Evolutionary conservation across 2,888 invertebrate genomes (phyloP).

Genomic region (Scaptomyza parva): DNA sequence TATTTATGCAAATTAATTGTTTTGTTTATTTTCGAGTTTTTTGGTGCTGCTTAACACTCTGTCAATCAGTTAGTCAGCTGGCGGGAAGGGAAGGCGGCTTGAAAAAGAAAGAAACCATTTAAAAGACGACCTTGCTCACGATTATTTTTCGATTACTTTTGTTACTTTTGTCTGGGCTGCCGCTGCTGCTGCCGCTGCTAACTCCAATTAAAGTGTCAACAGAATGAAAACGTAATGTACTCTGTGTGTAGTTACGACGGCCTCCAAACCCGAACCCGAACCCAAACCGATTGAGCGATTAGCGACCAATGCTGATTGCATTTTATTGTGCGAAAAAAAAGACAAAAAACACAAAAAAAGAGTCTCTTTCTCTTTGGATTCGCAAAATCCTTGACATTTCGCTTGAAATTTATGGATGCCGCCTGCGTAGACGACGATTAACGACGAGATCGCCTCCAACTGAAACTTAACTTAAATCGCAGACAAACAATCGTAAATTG

Average conservation of each 20-base stretch:
- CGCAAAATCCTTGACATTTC: constrained; percentile 72
- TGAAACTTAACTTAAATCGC: constrained; percentile 18
- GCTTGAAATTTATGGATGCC: constrained; percentile 58
- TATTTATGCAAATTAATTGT: constrained; percentile 61
- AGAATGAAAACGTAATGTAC: constrained; percentile 30
- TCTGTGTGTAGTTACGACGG: constrained; percentile 12
- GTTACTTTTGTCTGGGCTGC: too few species aligned
- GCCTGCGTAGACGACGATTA: constrained; percentile 45
- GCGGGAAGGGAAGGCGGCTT: too few species aligned
- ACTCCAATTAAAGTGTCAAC: constrained; percentile 73
- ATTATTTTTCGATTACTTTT: constrained; percentile 21
- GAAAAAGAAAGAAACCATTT: constrained; percentile 56
- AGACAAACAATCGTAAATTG: constrained; percentile 78
- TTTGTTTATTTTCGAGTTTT: constrained; percentile 7
- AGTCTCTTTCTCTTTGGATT: constrained; percentile 43
- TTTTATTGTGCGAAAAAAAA: constrained; percentile 47
- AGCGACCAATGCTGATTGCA: constrained; percentile 59
- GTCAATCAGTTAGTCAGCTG: constrained; percentile 27
- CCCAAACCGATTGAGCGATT: constrained; percentile 53
- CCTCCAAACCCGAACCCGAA: constrained; percentile 18
- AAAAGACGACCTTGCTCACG: constrained; percentile 56
- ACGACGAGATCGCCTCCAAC: constrained; percentile 34
- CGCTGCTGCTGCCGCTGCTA: too few species aligned
- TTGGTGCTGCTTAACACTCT: constrained; percentile 4
- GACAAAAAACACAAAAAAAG: too few species aligned